Evolutionary conservation across 2,797 vertebrate species (phyloP), one percentile per base, ranked within the genome.

Genomic region (Cuculus canorus): DNA sequence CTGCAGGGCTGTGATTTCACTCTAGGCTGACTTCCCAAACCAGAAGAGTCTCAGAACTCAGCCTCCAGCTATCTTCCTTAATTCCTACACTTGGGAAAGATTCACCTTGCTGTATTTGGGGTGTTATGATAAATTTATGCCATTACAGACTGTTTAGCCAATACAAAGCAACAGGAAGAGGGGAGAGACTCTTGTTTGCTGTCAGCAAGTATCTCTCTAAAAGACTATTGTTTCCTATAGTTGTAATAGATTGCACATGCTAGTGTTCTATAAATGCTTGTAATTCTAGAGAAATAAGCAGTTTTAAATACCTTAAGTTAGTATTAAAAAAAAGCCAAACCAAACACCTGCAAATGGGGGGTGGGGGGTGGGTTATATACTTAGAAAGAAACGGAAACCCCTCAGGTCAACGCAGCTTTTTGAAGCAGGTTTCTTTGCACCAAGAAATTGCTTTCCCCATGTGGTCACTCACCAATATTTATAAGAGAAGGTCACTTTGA

Each of bases 401-500:
- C 78, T 87, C 30, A 82, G 83, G 86, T 94, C 69, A 93, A 65
- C 57, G 72, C 2, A 82, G 60, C 12, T 77, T 93, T 95, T 82
- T 93, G 76, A 94, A 95, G 91, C n/a, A 93, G 90, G 88, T 71
- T 86, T 92, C 61, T 93, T 85, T 77, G 50, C 95, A 59, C 37
- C 39, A 59, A 70, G 78, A 54, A 93, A 88, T 37, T 75, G 71
- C 39, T 86, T 96, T 97, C 80, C 89, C 86, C 93, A 63, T 91
- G 94, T 56, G 96, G 91, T 96, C 93, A 95, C 92, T 97, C 97
- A 96, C 92, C 76, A 83, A 92, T 97, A 96, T 97, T 97, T 97
- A 96, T 96, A 94, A 97, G 92, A 77, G 94, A 98, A 98, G 97
- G 96, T 97, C 97, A 97, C 95, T 97, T 97, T 96, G 95, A 97